Conservation (phyloP, 2,797 vertebrate genomes). For the Coregonus sp. region DNA sequence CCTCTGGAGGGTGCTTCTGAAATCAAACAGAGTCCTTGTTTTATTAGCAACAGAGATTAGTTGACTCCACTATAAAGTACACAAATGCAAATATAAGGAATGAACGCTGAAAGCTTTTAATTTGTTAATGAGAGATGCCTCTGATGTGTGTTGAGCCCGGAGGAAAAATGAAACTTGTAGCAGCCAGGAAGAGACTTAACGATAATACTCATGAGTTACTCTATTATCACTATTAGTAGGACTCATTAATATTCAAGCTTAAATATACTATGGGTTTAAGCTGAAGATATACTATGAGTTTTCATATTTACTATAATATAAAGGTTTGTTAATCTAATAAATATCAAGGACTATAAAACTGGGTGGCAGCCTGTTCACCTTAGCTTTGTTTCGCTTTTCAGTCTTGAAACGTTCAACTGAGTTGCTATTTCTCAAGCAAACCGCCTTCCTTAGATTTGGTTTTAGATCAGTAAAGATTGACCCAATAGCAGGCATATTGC, state of each 20-base stretch:
- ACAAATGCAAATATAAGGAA: slow-evolving; percentile 63
- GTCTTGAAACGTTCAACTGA: no score
- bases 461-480: neutral
- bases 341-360: neutral
- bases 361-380: no score
- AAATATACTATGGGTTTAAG: slow-evolving; percentile 54
- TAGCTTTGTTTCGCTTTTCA: neutral
- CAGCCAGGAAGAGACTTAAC: slow-evolving; percentile 40
- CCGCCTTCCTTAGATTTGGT: neutral
- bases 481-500: neutral
- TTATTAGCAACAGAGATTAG: slow-evolving; percentile 65
- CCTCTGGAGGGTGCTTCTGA: slow-evolving; percentile 45
- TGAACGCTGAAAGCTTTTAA: slow-evolving; percentile 63
- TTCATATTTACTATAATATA: slow-evolving; percentile 61
- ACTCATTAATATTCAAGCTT: slow-evolving; percentile 64
- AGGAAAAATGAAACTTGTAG: slow-evolving; percentile 60
- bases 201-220: slow-evolving; percentile 43
- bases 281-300: slow-evolving; percentile 48
- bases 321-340: neutral
- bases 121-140: slow-evolving; percentile 59
- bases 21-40: slow-evolving; percentile 52
- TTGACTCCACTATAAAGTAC: slow-evolving; percentile 59
- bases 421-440: no score
- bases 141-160: slow-evolving; percentile 60
- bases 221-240: slow-evolving; percentile 49